Evolutionary conservation across 2,888 invertebrate genomes (phyloP).

Genomic region (Globia sparganii): DNA sequence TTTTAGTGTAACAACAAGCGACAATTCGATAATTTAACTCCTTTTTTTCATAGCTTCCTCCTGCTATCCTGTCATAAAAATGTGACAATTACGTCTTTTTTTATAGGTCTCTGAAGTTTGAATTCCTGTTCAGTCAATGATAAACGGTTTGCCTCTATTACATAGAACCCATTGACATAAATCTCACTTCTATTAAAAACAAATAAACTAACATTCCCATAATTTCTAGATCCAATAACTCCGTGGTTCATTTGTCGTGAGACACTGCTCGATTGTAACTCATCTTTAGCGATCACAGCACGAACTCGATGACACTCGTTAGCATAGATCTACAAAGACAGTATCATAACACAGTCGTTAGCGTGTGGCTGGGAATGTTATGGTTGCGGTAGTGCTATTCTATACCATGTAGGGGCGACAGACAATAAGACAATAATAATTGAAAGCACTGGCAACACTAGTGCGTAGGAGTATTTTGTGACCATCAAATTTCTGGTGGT

Average conservation of each 20-base stretch:
- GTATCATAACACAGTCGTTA: constrained; percentile 37
- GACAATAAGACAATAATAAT: neutral
- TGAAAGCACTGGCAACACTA: neutral
- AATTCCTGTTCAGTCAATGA: neutral
- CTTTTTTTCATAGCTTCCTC: neutral
- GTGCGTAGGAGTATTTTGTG: neutral
- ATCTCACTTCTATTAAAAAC: neutral
- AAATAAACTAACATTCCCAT: constrained; percentile 21
- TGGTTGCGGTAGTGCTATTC: constrained; percentile 8
- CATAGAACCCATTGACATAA: constrained; percentile 3
- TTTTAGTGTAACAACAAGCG: neutral
- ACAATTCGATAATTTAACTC: neutral
- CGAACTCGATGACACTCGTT: constrained; percentile 32
- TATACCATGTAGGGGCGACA: neutral
- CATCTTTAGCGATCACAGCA: constrained; percentile 11
- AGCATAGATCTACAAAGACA: constrained; percentile 51
- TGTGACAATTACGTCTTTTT: too few species aligned
- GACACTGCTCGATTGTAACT: constrained; percentile 1
- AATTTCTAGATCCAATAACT: constrained; percentile 42
- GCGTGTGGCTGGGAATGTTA: constrained; percentile 14
- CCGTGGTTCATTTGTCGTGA: constrained; percentile 26
- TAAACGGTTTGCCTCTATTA: neutral
- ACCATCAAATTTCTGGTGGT: neutral
- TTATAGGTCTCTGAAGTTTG: neutral
- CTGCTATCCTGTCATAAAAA: neutral